Conservation (phyloP, 1,140 invertebrate species). For the Temnothorax curvispinosus region DNA sequence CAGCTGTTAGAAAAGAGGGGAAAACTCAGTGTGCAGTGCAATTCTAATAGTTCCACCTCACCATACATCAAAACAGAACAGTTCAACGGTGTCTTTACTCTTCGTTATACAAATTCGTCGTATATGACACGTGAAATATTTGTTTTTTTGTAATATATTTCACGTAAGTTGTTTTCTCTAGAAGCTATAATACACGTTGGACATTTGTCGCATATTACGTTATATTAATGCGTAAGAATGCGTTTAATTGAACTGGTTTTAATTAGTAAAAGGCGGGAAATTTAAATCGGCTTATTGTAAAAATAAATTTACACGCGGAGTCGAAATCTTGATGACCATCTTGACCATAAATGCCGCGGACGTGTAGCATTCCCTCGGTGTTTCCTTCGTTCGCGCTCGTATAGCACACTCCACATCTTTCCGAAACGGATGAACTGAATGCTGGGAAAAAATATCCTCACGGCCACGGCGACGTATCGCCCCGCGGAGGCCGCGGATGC, state of each 20-base stretch:
- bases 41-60: not conserved
- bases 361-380: not conserved
- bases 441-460: constrained; percentile 14
- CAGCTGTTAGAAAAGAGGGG: not conserved
- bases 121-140: no score
- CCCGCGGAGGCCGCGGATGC: not conserved
- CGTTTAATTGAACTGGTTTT: no score
- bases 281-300: not conserved
- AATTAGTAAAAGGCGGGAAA: not conserved
- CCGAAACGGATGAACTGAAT: not conserved
- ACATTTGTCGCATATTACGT: no score
- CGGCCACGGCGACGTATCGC: not conserved
- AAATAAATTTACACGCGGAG: not conserved
- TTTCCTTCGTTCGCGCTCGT: not conserved
- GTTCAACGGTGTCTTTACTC: not conserved
- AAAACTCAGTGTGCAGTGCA: not conserved
- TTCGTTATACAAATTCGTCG: not conserved
- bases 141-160: no score
- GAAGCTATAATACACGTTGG: no score
- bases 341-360: not conserved
- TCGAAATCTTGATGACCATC: not conserved
- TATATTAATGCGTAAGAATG: no score
- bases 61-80: not conserved
- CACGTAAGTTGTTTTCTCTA: no score
- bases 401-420: not conserved